Evolutionary conservation across 2,888 invertebrate species (phyloP).

Genomic region (Papilio protenor): DNA sequence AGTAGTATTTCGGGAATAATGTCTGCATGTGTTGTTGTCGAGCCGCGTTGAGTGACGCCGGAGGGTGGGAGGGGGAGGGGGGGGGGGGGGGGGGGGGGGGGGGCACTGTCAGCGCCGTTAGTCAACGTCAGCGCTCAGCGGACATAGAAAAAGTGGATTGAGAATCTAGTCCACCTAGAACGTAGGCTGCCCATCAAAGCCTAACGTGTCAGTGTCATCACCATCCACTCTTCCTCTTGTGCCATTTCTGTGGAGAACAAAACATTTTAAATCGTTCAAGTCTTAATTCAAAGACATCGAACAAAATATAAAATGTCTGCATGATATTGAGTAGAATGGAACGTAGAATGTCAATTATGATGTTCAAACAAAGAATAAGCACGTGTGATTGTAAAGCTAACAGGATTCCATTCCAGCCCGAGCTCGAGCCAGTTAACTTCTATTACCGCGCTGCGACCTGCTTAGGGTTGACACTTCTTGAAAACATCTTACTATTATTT

Average conservation of each 20-base stretch:
- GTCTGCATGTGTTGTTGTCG: neutral
- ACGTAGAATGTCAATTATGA: slow-evolving; percentile 10
- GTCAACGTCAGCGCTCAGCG: neutral
- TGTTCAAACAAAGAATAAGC: slow-evolving; percentile 17
- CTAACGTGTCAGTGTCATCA: no score
- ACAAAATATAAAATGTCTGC: neutral
- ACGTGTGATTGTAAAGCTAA: slow-evolving; percentile 7
- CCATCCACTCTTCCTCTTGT: no score
- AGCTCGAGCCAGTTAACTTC: neutral
- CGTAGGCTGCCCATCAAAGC: no score
- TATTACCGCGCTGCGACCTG: neutral
- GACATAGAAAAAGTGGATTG: neutral
- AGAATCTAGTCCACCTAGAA: neutral
- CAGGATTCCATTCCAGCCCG: neutral
- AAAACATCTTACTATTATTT: neutral
- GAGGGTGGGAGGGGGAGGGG: neutral
- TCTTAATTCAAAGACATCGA: neutral
- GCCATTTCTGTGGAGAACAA: no score
- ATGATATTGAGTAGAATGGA: neutral
- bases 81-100: neutral
- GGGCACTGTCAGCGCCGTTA: neutral
- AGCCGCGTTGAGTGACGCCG: neutral
- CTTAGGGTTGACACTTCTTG: neutral
- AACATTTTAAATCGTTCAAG: neutral
- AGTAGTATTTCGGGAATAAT: neutral